Percentiles rank a stretch among this genome's conserved stretches.
Evolutionary conservation across 23 tunicate genomes (phyloP).

Genomic region (Corella eumyota): DNA sequence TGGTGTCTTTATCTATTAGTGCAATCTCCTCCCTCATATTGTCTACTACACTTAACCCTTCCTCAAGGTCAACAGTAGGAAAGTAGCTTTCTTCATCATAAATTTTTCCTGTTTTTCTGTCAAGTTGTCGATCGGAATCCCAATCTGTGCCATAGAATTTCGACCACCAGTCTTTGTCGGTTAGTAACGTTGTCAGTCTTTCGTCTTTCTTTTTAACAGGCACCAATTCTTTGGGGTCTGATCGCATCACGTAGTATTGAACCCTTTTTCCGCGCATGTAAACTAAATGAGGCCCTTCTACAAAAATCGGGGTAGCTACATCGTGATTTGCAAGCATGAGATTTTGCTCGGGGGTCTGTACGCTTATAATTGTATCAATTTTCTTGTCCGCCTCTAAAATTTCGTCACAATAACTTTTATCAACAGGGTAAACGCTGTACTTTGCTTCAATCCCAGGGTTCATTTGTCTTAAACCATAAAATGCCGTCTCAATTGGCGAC

Average conservation of each 20-base stretch:
- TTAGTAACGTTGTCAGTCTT: slow-evolving; percentile 4
- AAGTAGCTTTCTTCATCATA: slow-evolving; percentile 37
- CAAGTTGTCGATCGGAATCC: slow-evolving; percentile 15
- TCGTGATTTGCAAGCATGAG: slow-evolving; percentile 46
- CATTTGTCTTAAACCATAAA: slow-evolving; percentile 77
- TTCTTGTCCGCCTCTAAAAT: slow-evolving; percentile 10
- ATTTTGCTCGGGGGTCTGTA: slow-evolving; percentile 45
- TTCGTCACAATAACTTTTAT: slow-evolving; percentile 18
- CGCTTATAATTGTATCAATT: slow-evolving; percentile 54
- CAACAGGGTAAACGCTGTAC: slow-evolving; percentile 40
- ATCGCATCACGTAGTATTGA: slow-evolving; percentile 72
- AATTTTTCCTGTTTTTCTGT: background rate
- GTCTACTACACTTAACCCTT: background rate
- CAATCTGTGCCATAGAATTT: slow-evolving; percentile 67
- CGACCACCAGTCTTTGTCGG: slow-evolving; percentile 78
- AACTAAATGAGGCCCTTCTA: slow-evolving; percentile 54
- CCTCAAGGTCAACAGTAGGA: slow-evolving; percentile 38
- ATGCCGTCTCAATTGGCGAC: slow-evolving; percentile 51
- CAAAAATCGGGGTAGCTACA: slow-evolving; percentile 35
- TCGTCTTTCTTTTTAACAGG: slow-evolving; percentile 1
- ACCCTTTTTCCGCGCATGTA: slow-evolving; percentile 33
- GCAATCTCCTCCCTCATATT: slow-evolving; percentile 16
- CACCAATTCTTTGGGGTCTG: slow-evolving; percentile 29
- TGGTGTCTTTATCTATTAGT: slow-evolving; percentile 51
- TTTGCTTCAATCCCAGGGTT: slow-evolving; percentile 49